Percentiles rank a stretch among this genome's conserved stretches.
These are phyloP conservation scores for Sitta europaea DNA, from an alignment of 2,113 vertebrate genomes.

Conservation along the genomic window DNA sequence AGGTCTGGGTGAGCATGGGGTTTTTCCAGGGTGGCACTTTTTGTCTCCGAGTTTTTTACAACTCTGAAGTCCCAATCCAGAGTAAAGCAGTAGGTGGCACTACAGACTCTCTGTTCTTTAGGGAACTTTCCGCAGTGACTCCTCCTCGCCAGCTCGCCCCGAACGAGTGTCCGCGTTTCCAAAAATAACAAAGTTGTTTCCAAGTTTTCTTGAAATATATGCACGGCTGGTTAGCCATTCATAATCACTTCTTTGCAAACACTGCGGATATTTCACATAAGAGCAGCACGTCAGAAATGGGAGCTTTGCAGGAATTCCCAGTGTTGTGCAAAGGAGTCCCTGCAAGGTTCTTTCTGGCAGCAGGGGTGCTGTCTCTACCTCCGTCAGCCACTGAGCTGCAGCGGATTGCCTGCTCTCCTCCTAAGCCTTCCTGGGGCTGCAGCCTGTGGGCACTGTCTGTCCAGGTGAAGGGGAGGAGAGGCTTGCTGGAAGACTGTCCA, in stretches of 20 bases:
- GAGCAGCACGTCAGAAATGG: slow-evolving; percentile 53
- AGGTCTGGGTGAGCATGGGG: background rate
- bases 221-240: slow-evolving; percentile 72
- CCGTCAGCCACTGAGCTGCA: slow-evolving; percentile 55
- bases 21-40: background rate
- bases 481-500: background rate
- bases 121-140: slow-evolving; percentile 13
- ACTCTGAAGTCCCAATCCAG: background rate
- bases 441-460: background rate
- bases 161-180: slow-evolving; percentile 59
- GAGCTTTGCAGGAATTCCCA: slow-evolving; percentile 65
- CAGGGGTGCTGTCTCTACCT: slow-evolving; percentile 28
- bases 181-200: slow-evolving; percentile 72
- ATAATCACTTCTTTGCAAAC: slow-evolving; percentile 71
- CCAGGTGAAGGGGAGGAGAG: background rate
- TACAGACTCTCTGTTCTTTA: slow-evolving; percentile 65
- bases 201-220: slow-evolving; percentile 73
- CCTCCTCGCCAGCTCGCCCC: slow-evolving; percentile 38
- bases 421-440: background rate
- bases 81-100: slow-evolving; percentile 73
- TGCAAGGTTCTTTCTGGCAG: slow-evolving; percentile 21
- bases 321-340: slow-evolving; percentile 37
- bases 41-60: rapidly evolving
- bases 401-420: slow-evolving; percentile 7
- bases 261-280: slow-evolving; percentile 46